A percentile compares a stretch with the other conserved stretches of the same genome.
phyloP scores from a whole-genome alignment of 2,888 invertebrate genomes.

The Tryphoninae sp. region DNA sequence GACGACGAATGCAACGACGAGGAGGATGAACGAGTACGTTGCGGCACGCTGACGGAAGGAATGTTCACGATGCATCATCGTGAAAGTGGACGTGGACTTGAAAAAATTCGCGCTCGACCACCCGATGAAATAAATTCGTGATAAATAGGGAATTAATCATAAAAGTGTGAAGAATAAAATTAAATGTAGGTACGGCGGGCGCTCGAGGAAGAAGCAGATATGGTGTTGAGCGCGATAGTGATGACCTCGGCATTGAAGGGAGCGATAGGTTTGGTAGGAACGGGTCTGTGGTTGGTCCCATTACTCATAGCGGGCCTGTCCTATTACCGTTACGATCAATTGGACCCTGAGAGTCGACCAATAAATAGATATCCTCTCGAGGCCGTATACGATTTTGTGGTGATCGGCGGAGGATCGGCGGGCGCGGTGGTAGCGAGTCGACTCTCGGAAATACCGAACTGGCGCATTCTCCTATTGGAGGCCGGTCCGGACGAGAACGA shows the following conservation, averaged over 20 bases:
- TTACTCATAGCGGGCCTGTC: constrained; percentile 91
- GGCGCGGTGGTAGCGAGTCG: constrained; percentile 94
- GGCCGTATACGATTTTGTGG: constrained; percentile 92
- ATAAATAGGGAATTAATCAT: constrained; percentile 12
- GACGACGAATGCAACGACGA: not conserved
- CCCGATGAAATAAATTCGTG: constrained; percentile 62
- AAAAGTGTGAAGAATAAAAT: constrained; percentile 2
- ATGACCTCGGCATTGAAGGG: constrained; percentile 89
- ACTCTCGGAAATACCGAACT: constrained; percentile 88
- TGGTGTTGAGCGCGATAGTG: constrained; percentile 89
- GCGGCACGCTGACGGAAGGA: constrained; percentile 19
- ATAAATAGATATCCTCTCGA: constrained; percentile 86
- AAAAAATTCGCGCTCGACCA: constrained; percentile 69
- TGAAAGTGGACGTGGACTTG: constrained; percentile 67
- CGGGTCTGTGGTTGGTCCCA: constrained; percentile 92
- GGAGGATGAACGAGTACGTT: not conserved
- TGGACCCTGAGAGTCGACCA: constrained; percentile 91
- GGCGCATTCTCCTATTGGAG: constrained; percentile 91
- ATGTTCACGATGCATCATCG: constrained; percentile 68
- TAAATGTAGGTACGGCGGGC: constrained; percentile 23
- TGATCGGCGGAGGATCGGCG: constrained; percentile 94
- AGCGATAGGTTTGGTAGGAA: constrained; percentile 89
- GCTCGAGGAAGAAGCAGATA: constrained; percentile 75
- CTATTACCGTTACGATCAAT: constrained; percentile 90
- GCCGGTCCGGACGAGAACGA: constrained; percentile 95